Evolutionary conservation across 1,140 invertebrate genomes (phyloP), one percentile per base, ranked within the genome.

Genomic region (Drosophila nannoptera): DNA sequence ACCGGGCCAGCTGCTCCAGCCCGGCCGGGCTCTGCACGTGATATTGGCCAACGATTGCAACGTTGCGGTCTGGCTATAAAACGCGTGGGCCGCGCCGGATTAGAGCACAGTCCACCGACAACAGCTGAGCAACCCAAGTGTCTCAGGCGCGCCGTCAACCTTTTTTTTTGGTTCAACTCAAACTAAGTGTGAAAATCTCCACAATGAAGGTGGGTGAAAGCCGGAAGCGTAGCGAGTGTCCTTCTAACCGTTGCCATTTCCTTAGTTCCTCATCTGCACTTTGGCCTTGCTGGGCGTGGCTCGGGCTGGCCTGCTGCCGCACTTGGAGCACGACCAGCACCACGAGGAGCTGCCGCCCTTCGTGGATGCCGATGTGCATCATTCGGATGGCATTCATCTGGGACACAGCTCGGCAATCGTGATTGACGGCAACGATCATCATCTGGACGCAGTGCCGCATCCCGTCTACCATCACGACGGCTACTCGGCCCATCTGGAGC

Each of bases 101-200:
- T 38, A 29, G 52, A 53, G 53, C 71, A 88, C 80, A 88, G 83
- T 86, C 63, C 59, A 75, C 16, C 65, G 73, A 71, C 73, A 81
- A 59, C 81, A 86, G 74, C 66, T 71, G 7, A 64, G 43, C 36
- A 56, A 61, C 45, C 62, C 50, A 78, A 73, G 54, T 59, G 56
- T 62, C 40, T 69, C 40, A 40, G 46, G 65, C 63, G 59, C 65
- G 63, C 36, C 52, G 55, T 60, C 70, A 63, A 68, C 59, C 60
- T 69, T 53, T 58, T 54, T 43, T 75, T 84, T 86, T 77, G 83
- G 83, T 87, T 84, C 66, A 63, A 43, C 54, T 68, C 60, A 72
- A 71, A 73, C 50, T 53, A 88, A 88, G 75, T 69, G 66, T 72
- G 87, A 83, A 22, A 88, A 88, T 88, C 80, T 78, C 76, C 72